Conservation (phyloP, 2,797 vertebrate genomes). For the Aphelocoma californica region DNA sequence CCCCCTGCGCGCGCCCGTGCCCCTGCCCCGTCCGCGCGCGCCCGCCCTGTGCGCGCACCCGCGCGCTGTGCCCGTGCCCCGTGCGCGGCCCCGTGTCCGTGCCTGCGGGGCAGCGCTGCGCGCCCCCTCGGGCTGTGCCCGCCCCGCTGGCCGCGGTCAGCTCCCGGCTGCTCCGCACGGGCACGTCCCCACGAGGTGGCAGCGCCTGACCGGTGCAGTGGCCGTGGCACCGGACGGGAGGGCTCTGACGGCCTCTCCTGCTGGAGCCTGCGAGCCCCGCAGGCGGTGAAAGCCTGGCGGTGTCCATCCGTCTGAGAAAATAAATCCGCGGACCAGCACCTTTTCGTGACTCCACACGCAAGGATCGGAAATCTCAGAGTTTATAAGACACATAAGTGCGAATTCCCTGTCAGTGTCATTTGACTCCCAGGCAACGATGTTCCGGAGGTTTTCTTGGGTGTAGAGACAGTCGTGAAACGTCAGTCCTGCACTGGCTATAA, state of each 20-base stretch:
- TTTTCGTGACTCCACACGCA: rapidly evolving
- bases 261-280: rapidly evolving
- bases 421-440: neutral
- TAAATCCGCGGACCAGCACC: rapidly evolving
- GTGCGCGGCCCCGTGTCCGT: neutral
- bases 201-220: rapidly evolving
- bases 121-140: neutral
- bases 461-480: rapidly evolving
- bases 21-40: too few relatives aligned
- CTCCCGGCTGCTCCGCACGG: rapidly evolving
- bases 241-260: rapidly evolving
- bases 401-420: rapidly evolving
- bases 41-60: too few relatives aligned
- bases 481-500: rapidly evolving
- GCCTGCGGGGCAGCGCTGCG: neutral
- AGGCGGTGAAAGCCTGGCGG: rapidly evolving
- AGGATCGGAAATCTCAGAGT: neutral
- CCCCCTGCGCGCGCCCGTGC: neutral
- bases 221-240: rapidly evolving
- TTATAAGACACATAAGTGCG: rapidly evolving
- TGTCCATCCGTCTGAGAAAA: rapidly evolving
- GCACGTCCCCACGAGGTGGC: neutral
- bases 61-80: neutral
- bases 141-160: rapidly evolving
- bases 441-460: neutral